phyloP scores from a whole-genome alignment of 2,797 vertebrate species.

The Lepidocolaptes lacrymiger region DNA sequence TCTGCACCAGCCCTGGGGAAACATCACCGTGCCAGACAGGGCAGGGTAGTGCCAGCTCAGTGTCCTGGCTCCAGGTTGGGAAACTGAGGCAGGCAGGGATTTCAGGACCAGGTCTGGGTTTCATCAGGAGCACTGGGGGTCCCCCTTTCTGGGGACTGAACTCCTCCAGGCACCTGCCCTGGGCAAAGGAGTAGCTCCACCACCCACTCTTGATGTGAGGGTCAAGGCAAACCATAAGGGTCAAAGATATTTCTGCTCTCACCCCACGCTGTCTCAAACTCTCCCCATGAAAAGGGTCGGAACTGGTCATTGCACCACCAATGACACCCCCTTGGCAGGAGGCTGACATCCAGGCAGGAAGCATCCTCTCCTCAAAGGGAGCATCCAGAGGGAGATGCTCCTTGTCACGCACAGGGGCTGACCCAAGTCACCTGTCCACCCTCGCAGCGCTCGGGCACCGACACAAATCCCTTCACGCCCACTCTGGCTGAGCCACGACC shows the following conservation, averaged over 20 bases:
- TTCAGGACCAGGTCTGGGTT: neutral
- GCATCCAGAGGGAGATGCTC: neutral
- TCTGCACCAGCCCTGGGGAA: neutral
- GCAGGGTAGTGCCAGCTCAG: neutral
- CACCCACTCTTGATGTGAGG: fast-evolving
- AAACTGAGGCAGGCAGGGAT: conserved; percentile 7
- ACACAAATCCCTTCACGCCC: conserved; percentile 42
- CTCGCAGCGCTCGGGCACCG: fast-evolving
- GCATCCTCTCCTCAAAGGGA: neutral
- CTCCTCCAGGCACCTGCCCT: neutral
- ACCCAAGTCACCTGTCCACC: neutral
- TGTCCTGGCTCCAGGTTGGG: neutral
- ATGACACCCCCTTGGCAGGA: neutral
- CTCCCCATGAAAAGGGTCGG: neutral
- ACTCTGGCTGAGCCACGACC: neutral
- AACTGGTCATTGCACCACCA: fast-evolving
- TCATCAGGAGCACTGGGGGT: fast-evolving
- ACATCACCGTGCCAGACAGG: neutral
- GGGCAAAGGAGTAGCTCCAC: neutral
- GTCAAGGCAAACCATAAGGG: neutral
- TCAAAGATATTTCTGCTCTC: neutral
- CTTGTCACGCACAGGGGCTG: neutral
- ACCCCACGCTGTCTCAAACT: neutral
- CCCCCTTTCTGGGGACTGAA: neutral
- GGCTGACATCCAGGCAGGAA: neutral